Conservation (phyloP, 2,113 vertebrate genomes). For the Sarotherodon lohbergeri region DNA sequence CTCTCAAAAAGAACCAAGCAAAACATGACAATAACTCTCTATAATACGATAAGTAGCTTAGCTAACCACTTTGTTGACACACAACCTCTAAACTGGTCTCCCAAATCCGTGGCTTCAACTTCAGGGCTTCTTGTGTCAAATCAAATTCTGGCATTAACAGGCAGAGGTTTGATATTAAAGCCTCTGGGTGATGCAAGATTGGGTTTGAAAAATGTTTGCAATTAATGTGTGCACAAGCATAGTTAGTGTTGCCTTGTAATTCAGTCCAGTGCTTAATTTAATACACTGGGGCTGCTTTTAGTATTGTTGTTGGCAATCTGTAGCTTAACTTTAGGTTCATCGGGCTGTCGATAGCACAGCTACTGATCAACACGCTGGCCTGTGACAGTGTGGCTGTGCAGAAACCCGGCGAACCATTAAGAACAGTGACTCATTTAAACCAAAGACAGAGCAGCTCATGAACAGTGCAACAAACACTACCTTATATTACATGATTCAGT, state of each 20-base stretch:
- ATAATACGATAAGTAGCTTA: constrained; percentile 64
- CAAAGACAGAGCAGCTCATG: not conserved
- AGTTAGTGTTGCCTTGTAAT: constrained; percentile 13
- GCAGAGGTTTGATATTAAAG: constrained; percentile 31
- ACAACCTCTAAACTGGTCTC: constrained; percentile 30
- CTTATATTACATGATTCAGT: not conserved
- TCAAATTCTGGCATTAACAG: constrained; percentile 19
- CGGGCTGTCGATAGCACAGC: not conserved
- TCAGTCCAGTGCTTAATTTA: constrained; percentile 7
- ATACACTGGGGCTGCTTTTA: not conserved
- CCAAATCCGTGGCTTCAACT: constrained; percentile 44
- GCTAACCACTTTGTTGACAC: constrained; percentile 47
- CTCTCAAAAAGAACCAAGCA: constrained; percentile 31
- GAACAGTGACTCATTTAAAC: not conserved
- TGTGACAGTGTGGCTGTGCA: not conserved
- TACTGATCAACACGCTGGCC: not conserved
- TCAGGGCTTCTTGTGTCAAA: constrained; percentile 40
- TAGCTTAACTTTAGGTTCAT: not conserved
- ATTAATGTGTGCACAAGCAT: constrained; percentile 13
- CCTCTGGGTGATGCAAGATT: constrained; percentile 6
- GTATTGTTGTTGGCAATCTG: not conserved
- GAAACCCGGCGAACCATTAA: too few relatives aligned
- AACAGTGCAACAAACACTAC: not conserved
- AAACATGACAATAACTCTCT: constrained; percentile 51
- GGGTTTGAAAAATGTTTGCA: constrained; percentile 14